Evolutionary conservation across 2,888 invertebrate genomes (phyloP), one percentile per base, ranked within the genome.

Genomic region (Nysson spinosus): DNA sequence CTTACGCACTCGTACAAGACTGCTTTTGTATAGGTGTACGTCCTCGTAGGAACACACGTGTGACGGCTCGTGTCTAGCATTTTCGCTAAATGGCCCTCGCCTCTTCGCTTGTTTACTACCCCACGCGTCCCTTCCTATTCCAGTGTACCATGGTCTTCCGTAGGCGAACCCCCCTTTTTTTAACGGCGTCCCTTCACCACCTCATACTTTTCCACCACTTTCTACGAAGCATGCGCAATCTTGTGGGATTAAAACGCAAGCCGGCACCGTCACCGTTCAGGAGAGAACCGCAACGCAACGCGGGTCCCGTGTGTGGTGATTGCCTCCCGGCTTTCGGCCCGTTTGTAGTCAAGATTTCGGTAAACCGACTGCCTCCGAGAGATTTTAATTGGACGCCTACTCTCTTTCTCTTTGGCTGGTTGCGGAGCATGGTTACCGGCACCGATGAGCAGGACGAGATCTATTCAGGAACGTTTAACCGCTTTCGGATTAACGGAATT

Each of bases 181-280:
- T 14, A 20, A 55, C 22, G 14, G 17, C 42, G 7, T 20, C 28
- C 46, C 35, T 12, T 37, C 11, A 26, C 49, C 22, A 16, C 52
- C 20, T 26, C 14, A 34, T 34, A 28, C 52, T 22, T 14, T 51
- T 43, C 67, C 19, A 22, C 43, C 50, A 14, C n/a, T n/a, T 56
- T 43, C 66, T 66, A 32, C 61, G 67, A 69, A 68, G 73, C 69
- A 75, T 77, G 74, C 73, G 82, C 81, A 79, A 83, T 82, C 82
- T 83, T 82, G 78, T 68, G 79, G 78, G 82, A 82, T 84, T 83
- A 83, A 85, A 82, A 82, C 80, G 71, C 70, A 72, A 57, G 34
- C 66, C 37, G 49, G 32, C 40, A 37, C 35, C 24, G 30, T n/a
- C n/a, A n/a, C 44, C 55, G 65, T 47, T 46, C 49, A 54, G 50